Evolutionary conservation across 2,113 vertebrate species (phyloP).

Genomic region (Theropithecus gelada): DNA sequence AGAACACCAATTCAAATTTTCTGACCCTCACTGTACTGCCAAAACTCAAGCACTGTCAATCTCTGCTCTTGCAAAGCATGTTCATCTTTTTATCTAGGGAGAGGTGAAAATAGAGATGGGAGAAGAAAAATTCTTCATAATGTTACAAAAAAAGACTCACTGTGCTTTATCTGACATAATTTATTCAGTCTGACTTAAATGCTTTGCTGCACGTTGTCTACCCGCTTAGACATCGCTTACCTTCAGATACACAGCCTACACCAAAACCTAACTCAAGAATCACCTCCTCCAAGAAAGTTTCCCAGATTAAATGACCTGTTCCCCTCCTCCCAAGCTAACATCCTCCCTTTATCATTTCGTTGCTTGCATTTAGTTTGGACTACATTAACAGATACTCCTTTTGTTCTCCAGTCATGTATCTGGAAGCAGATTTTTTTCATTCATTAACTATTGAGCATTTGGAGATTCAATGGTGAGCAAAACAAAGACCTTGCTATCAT

Average conservation of each 20-base stretch:
- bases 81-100: neutral
- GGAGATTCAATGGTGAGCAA: neutral
- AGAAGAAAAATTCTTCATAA: conserved; percentile 36
- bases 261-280: conserved; percentile 32
- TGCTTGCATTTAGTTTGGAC: neutral
- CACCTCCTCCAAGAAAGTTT: neutral
- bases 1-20: conserved; percentile 27
- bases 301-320: conserved; percentile 15
- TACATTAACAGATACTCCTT: neutral
- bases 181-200: neutral
- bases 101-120: neutral
- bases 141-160: neutral
- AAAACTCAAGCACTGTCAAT: conserved; percentile 42
- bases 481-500: neutral
- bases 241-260: neutral
- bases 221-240: neutral
- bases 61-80: neutral
- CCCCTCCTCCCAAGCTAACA: neutral
- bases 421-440: neutral
- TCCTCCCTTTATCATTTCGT: neutral
- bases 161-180: conserved; percentile 1
- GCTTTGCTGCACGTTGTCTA: neutral
- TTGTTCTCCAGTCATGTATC: neutral
- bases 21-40: neutral
- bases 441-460: conserved; percentile 13